Percentiles rank a stretch among this genome's conserved stretches.
Evolutionary conservation across 2,797 vertebrate genomes (phyloP).

Genomic region (Coregonus sp.): DNA sequence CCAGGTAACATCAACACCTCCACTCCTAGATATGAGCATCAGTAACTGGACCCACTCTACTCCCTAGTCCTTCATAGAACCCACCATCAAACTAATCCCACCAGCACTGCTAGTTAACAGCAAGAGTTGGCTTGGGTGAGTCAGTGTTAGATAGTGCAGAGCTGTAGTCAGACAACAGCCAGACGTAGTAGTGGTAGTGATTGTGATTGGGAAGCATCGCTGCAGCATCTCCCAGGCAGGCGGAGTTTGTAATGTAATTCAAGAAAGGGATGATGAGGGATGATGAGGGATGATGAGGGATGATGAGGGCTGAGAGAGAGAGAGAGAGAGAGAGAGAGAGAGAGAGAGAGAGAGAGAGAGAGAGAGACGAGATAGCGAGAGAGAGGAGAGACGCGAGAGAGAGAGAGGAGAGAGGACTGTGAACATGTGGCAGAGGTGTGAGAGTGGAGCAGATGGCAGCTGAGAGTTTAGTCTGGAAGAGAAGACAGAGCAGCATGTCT

Average conservation of each 20-base stretch:
- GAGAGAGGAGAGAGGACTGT: background rate
- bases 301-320: background rate
- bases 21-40: background rate
- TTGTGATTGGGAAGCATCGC: background rate
- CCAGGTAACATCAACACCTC: constrained; percentile 79
- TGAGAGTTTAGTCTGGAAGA: background rate
- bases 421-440: background rate
- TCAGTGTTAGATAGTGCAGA: background rate
- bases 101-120: background rate
- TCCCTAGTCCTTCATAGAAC: background rate
- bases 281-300: background rate
- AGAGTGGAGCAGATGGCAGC: background rate
- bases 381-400: background rate
- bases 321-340: background rate
- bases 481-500: background rate
- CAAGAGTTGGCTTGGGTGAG: background rate
- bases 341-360: no score
- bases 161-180: no score
- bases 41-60: background rate
- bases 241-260: background rate
- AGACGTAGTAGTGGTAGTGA: no score
- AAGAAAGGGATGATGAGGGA: no score
- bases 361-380: background rate
- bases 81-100: background rate
- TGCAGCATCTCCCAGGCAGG: background rate